These are phyloP conservation scores for Furcifer pardalis DNA, from an alignment of 2,797 vertebrate species.

Conservation along the genomic window DNA sequence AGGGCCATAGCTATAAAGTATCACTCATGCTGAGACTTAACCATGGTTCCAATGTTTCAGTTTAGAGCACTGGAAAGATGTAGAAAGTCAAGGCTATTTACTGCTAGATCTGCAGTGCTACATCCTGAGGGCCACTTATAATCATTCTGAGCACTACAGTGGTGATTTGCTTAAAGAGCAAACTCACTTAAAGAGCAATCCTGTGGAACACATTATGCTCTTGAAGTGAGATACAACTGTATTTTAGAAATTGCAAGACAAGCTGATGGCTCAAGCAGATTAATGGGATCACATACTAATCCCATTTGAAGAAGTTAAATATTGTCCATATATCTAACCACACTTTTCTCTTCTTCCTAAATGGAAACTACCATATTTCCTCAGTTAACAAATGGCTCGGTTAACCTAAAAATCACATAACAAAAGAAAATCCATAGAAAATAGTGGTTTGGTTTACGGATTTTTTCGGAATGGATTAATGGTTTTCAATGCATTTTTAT, in stretches of 20 bases:
- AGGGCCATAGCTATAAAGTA: not conserved
- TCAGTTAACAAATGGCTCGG: too few relatives aligned
- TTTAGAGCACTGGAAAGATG: not conserved
- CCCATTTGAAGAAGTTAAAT: not conserved
- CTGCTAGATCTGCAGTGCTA: not conserved
- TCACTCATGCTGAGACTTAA: not conserved
- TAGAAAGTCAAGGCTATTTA: not conserved
- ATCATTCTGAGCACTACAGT: not conserved
- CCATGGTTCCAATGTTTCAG: not conserved
- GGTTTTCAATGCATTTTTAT: too few relatives aligned
- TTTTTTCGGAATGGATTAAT: too few relatives aligned
- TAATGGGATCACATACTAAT: not conserved
- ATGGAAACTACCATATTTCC: not conserved
- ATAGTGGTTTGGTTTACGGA: too few relatives aligned
- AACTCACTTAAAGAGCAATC: too few relatives aligned
- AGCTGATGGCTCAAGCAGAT: not conserved
- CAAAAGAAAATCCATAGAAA: too few relatives aligned
- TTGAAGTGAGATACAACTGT: too few relatives aligned
- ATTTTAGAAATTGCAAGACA: not conserved
- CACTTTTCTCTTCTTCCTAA: constrained; percentile 17
- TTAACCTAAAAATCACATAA: too few relatives aligned
- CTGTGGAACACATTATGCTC: too few relatives aligned
- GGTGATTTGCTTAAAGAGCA: too few relatives aligned
- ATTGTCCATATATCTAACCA: not conserved
- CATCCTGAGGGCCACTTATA: not conserved